Percentiles rank a stretch among this genome's conserved stretches.
Conservation (phyloP, 2,113 vertebrate genomes). For the Lagopus leucura region DNA sequence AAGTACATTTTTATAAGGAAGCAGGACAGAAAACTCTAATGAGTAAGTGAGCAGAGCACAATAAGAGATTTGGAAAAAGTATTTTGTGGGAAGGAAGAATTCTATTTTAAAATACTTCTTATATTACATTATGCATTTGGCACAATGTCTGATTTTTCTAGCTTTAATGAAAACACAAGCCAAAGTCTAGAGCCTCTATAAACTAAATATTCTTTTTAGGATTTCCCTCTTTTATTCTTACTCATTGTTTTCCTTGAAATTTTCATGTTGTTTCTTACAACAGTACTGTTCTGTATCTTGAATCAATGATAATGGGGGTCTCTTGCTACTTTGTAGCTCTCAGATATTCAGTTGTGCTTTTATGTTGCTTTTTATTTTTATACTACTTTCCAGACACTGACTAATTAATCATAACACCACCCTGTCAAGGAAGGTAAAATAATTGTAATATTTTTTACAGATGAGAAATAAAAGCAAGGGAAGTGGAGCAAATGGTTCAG, state of each 20-base stretch:
- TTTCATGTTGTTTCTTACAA: background rate
- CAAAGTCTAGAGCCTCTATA: background rate
- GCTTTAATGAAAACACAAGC: slow-evolving; percentile 4
- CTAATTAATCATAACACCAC: background rate
- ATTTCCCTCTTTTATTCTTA: background rate
- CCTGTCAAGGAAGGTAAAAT: background rate
- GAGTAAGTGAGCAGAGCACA: background rate
- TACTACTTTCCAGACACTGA: background rate
- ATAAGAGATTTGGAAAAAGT: slow-evolving; percentile 30
- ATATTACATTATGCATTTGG: slow-evolving; percentile 33
- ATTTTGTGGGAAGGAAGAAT: slow-evolving; percentile 36
- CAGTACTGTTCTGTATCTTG: background rate
- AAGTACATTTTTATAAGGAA: background rate
- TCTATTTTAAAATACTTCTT: slow-evolving; percentile 42
- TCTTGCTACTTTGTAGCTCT: background rate
- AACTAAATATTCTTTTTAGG: background rate
- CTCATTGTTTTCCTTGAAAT: background rate
- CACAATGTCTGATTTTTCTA: slow-evolving; percentile 9
- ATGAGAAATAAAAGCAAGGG: background rate
- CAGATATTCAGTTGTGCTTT: background rate
- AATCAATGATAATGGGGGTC: background rate
- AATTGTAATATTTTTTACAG: background rate
- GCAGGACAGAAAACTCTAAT: background rate
- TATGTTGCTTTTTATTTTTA: background rate
- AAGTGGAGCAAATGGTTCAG: background rate